Evolutionary conservation across 2,888 invertebrate species (phyloP).

Genomic region (Temnothorax unifasciatus): DNA sequence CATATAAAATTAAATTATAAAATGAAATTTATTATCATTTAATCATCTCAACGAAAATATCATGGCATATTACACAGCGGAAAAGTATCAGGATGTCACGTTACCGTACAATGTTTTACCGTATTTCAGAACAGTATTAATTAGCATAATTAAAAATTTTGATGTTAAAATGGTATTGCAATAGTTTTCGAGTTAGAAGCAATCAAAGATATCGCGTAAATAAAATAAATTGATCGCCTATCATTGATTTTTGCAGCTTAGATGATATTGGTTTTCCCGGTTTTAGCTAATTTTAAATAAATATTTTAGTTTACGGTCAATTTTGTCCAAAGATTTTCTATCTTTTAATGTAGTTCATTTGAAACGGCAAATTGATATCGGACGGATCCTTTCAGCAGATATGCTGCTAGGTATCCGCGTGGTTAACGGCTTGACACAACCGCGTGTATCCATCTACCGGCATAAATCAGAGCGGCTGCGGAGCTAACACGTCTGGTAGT

Average conservation of each 20-base stretch:
- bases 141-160: background rate
- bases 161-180: background rate
- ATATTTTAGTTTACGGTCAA: background rate
- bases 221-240: background rate
- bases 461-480: constrained; percentile 50
- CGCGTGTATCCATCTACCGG: constrained; percentile 24
- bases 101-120: background rate
- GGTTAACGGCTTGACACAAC: constrained; percentile 52
- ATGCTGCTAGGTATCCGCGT: background rate
- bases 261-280: background rate
- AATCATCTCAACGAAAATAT: background rate
- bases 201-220: background rate
- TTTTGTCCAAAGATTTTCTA: background rate
- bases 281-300: background rate
- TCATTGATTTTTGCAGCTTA: background rate
- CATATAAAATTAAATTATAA: background rate
- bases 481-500: constrained; percentile 41
- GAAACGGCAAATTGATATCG: constrained; percentile 1
- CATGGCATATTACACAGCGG: background rate
- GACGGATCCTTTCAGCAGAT: constrained; percentile 2
- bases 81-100: background rate
- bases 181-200: background rate
- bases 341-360: background rate
- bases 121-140: background rate
- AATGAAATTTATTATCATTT: background rate